Evolutionary conservation across 2,113 vertebrate genomes (phyloP).

Genomic region (Phaethon lepturus): DNA sequence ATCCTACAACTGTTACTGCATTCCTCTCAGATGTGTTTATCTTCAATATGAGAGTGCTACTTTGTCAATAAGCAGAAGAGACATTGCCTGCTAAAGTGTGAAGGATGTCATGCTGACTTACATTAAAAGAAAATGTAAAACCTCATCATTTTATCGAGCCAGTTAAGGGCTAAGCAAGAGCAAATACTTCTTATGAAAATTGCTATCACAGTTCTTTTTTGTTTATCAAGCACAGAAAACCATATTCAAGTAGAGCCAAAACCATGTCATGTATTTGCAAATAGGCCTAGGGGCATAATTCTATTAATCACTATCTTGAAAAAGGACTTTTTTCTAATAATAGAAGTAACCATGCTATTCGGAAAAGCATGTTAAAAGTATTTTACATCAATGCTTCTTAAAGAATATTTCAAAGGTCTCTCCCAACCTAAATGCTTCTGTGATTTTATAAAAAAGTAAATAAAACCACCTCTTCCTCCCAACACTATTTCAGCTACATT

Average conservation of each 20-base stretch:
- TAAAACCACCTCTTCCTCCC: background rate
- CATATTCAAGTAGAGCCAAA: background rate
- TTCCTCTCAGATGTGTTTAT: background rate
- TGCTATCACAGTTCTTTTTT: background rate
- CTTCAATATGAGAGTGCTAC: background rate
- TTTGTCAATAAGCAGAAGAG: background rate
- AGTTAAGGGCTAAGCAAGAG: background rate
- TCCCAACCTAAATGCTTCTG: background rate
- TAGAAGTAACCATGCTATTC: background rate
- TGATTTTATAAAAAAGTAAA: background rate
- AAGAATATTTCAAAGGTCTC: background rate
- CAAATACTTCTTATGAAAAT: background rate
- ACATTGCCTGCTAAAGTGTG: background rate
- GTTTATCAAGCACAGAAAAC: background rate
- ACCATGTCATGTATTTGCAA: background rate
- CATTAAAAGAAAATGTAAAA: background rate
- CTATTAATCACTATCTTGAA: background rate
- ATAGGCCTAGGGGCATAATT: accelerated
- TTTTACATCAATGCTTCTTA: background rate
- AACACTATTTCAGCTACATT: background rate
- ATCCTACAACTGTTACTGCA: background rate
- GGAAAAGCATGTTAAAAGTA: background rate
- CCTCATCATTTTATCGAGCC: background rate
- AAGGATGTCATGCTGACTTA: background rate
- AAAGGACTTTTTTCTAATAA: background rate